Evolutionary conservation across 2,113 vertebrate genomes (phyloP).

Genomic region (Pluvialis apricaria): DNA sequence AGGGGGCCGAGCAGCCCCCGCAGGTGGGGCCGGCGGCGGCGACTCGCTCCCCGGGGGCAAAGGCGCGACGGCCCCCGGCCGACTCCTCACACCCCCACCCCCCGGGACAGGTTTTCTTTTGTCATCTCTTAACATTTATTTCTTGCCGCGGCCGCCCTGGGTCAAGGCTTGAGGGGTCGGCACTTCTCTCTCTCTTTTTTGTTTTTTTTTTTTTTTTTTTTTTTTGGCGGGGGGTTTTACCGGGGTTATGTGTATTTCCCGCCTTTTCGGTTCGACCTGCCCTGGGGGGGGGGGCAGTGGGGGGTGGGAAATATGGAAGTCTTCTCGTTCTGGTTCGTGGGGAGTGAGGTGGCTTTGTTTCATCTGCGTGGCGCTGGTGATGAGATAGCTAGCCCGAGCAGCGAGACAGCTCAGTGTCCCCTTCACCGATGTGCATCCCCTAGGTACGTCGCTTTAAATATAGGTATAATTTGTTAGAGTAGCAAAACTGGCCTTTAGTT

Average conservation of each 20-base stretch:
- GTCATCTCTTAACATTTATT: background rate
- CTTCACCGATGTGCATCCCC: fast-evolving
- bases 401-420: fast-evolving
- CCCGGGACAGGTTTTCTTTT: fast-evolving
- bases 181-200: fast-evolving
- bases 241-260: fast-evolving
- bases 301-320: no score
- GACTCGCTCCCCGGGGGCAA: background rate
- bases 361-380: fast-evolving
- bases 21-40: background rate
- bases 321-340: fast-evolving
- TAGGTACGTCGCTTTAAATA: fast-evolving
- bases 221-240: background rate
- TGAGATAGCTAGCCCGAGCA: no score
- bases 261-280: fast-evolving
- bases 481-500: background rate
- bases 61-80: no score
- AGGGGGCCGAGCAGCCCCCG: background rate
- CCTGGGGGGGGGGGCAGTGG: no score
- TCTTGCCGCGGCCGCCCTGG: fast-evolving
- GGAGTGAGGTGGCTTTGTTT: background rate
- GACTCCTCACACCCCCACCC: no score
- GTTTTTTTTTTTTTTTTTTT: background rate
- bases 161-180: fast-evolving
- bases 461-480: background rate